These are phyloP conservation scores for Trinectes maculatus DNA, from an alignment of 2,113 vertebrate genomes.

Conservation along the genomic window DNA sequence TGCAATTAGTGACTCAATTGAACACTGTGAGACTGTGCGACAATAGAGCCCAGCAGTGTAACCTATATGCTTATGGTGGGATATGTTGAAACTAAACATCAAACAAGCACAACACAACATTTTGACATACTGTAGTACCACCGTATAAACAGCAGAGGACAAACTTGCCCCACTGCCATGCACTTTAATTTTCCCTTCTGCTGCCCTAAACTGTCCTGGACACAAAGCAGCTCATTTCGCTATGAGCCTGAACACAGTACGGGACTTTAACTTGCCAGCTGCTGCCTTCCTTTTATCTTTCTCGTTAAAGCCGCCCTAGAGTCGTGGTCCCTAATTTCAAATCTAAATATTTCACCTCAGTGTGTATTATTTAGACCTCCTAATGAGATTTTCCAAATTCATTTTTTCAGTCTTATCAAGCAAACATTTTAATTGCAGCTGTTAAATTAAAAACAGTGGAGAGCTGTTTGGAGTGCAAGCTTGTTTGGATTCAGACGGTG, in stretches of 20 bases:
- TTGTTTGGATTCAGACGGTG: constrained; percentile 21
- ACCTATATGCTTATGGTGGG: not conserved
- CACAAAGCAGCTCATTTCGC: constrained; percentile 50
- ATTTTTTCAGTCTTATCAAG: constrained; percentile 37
- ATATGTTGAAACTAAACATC: not conserved
- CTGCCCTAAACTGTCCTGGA: constrained; percentile 45
- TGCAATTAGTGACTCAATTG: too few relatives aligned
- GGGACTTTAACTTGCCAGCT: constrained; percentile 51
- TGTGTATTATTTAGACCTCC: constrained; percentile 46
- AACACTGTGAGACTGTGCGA: not conserved
- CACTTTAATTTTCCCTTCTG: not conserved
- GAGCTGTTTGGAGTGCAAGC: not conserved
- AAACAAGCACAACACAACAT: not conserved
- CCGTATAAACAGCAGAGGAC: constrained; percentile 76
- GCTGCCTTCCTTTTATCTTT: constrained; percentile 54
- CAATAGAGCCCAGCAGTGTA: not conserved
- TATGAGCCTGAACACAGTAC: constrained; percentile 28
- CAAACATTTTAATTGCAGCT: constrained; percentile 32
- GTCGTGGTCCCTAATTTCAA: constrained; percentile 43
- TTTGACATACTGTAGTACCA: constrained; percentile 57
- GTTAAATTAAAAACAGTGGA: constrained; percentile 27
- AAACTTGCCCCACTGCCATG: constrained; percentile 62
- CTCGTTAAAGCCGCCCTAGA: constrained; percentile 61
- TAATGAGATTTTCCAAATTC: constrained; percentile 47
- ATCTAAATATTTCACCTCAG: constrained; percentile 61